A percentile compares a stretch with the other conserved stretches of the same genome.
Conservation (phyloP, 2,113 vertebrate genomes). For the Apodemus speciosus region DNA sequence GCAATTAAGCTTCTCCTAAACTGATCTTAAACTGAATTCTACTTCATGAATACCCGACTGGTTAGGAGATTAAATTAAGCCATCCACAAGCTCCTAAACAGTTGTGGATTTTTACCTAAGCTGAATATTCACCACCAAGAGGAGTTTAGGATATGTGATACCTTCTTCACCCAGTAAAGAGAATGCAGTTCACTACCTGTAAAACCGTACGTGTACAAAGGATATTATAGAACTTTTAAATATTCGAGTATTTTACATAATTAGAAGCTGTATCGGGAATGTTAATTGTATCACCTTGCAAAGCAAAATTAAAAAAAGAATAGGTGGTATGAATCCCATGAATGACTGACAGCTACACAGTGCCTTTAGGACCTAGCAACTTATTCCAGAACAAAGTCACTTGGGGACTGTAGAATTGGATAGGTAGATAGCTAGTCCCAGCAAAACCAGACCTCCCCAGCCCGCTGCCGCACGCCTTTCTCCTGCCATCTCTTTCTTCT, state of each 20-base stretch:
- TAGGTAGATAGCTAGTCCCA: rapidly evolving
- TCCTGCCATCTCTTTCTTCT: not conserved
- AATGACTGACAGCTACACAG: not conserved
- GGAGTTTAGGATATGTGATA: not conserved
- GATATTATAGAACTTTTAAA: not conserved
- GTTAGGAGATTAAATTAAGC: not conserved
- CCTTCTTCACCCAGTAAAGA: not conserved
- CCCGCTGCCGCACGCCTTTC: not conserved
- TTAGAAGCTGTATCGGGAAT: not conserved
- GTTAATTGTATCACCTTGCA: not conserved
- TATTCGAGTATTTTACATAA: not conserved
- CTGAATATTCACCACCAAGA: not conserved
- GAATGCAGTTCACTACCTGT: not conserved
- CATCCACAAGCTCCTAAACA: not conserved
- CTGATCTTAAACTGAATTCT: not conserved
- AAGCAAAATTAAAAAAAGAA: not conserved
- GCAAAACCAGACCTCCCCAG: not conserved
- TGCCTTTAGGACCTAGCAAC: not conserved
- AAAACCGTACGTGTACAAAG: not conserved
- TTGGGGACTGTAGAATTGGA: rapidly evolving
- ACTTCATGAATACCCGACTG: conserved; percentile 5
- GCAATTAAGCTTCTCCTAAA: not conserved
- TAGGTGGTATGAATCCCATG: not conserved
- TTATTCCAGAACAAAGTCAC: not conserved
- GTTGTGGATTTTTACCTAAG: not conserved